These are phyloP conservation scores for Clanis bilineata DNA, from an alignment of 2,888 invertebrate genomes.

Conservation along the genomic window DNA sequence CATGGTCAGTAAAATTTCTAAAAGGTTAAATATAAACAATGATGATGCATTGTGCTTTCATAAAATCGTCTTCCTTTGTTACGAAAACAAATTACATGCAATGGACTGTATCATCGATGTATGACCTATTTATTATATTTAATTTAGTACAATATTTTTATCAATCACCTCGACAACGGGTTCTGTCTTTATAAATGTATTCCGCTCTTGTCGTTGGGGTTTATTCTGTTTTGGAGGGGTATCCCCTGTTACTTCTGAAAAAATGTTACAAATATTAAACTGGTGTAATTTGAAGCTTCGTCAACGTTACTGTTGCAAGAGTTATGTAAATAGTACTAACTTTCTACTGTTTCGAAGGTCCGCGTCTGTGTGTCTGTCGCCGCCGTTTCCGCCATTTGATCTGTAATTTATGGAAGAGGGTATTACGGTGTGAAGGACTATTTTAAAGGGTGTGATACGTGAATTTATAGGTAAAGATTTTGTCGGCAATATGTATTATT, in stretches of 20 bases:
- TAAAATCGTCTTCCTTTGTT: too few relatives aligned
- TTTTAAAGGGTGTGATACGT: neutral
- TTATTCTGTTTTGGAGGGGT: neutral
- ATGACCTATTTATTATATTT: too few relatives aligned
- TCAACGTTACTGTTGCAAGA: neutral
- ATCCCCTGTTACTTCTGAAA: neutral
- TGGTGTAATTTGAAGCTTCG: neutral
- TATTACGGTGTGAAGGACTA: too few relatives aligned
- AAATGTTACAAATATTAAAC: neutral
- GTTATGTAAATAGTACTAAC: constrained; percentile 25
- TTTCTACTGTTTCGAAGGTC: constrained; percentile 35
- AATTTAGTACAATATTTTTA: neutral
- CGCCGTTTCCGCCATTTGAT: constrained; percentile 31
- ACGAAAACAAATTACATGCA: too few relatives aligned
- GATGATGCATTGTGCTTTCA: too few relatives aligned
- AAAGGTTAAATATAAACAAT: too few relatives aligned
- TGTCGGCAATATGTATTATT: too few relatives aligned
- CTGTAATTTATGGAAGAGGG: constrained; percentile 23
- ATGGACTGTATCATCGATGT: too few relatives aligned
- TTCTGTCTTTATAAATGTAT: neutral
- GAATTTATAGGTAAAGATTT: too few relatives aligned
- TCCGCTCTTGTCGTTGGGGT: neutral
- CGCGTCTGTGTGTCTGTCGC: constrained; percentile 25
- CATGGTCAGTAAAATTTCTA: too few relatives aligned
- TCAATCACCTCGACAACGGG: neutral